These are phyloP conservation scores for Phalanger gymnotis DNA, from an alignment of 2,797 vertebrate genomes.

Conservation along the genomic window DNA sequence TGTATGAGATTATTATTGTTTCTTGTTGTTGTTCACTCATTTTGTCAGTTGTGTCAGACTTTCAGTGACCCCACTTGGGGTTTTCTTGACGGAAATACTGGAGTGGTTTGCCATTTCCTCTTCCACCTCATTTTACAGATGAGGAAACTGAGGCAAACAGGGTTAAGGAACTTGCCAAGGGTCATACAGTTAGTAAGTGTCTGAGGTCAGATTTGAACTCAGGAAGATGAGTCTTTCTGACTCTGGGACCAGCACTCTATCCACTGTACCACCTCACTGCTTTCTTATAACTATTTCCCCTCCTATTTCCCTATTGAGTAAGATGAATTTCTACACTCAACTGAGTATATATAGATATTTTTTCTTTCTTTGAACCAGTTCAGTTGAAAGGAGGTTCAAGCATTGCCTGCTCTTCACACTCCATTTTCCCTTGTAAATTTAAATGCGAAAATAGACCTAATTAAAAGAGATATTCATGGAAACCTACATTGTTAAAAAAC, in stretches of 20 bases:
- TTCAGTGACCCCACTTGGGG: neutral
- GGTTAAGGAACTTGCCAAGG: no score
- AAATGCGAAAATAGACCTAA: no score
- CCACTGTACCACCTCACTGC: no score
- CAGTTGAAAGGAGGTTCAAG: no score
- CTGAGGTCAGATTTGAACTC: no score
- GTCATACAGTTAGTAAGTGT: no score
- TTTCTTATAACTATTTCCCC: neutral
- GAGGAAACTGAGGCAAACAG: neutral
- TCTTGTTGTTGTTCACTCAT: neutral
- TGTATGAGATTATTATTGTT: neutral
- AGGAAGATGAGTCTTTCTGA: no score
- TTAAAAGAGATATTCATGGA: neutral
- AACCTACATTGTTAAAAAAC: neutral
- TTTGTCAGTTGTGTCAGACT: neutral
- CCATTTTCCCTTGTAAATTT: no score
- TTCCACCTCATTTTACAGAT: neutral
- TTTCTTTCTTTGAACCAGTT: neutral
- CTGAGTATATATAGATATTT: neutral
- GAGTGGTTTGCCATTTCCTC: neutral
- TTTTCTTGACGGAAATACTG: neutral
- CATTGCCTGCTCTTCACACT: no score
- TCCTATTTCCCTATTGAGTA: neutral
- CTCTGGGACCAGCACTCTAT: no score
- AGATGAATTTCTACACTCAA: no score